Evolutionary conservation across 1,140 invertebrate genomes (phyloP), one percentile per base, ranked within the genome.

Genomic region (Onthophagus taurus): DNA sequence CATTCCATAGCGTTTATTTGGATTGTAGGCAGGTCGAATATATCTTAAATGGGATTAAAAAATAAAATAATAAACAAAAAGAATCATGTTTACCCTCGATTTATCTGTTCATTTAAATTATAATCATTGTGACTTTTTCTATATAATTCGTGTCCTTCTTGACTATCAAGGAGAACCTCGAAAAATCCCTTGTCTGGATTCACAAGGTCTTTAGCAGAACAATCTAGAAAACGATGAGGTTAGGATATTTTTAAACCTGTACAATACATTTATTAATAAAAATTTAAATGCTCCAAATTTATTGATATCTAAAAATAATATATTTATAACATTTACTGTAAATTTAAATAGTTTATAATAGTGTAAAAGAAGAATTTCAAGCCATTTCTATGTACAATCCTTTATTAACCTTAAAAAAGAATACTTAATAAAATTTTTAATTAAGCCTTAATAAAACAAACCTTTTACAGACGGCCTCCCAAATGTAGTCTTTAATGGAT

Each of bases 401-500:
- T n/a, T n/a, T n/a, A n/a, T n/a, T n/a, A n/a, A n/a, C n/a, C n/a
- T n/a, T n/a, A n/a, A n/a, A n/a, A n/a, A n/a, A n/a, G n/a, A n/a
- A 26, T n/a, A 7, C n/a, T 26, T 26, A 26, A 26, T 26, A 26
- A 7, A 26, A 26, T 26, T 26, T 26, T n/a, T n/a, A 26, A 26
- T 7, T 7, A 26, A 7, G n/a, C 6, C 6, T 7, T 26, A 7
- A 7, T 26, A 9, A 61, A 47, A 14, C 50, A 53, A 37, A 63
- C 66, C 49, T 63, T 50, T 56, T 44, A 54, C 33, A 42, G 57
- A 59, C 49, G 60, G 54, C 45, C 55, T 66, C 16, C 72, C 72
- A 58, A 70, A 73, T 8, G 68, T 71, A 2, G 63, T 67, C 12
- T 49, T 48, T 36, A 53, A 29, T 7, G 48, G 48, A 52, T 72